Conservation (phyloP, 2,113 vertebrate species). For the Bujurquina vittata region DNA sequence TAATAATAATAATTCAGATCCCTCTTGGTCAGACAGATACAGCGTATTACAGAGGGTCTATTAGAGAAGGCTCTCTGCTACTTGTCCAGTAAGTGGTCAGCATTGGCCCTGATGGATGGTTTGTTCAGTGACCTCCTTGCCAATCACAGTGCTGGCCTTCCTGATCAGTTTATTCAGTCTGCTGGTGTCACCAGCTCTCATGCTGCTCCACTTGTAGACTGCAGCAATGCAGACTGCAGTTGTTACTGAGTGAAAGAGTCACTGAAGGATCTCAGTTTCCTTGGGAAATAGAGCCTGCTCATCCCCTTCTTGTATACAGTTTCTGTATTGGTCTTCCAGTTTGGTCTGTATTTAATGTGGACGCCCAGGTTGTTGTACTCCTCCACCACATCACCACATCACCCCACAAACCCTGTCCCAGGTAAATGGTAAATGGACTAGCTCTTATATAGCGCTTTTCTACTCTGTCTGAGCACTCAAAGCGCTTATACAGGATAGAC, state of each 20-base stretch:
- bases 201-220: not conserved
- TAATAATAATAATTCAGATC: not conserved
- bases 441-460: no score
- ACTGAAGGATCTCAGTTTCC: no score
- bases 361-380: not conserved
- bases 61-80: not conserved
- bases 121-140: not conserved
- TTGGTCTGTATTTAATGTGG: not conserved
- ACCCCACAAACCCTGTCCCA: not conserved
- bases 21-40: not conserved
- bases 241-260: not conserved
- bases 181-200: not conserved
- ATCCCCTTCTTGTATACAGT: not conserved
- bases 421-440: no score
- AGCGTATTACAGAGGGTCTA: no score
- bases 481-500: no score
- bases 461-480: no score
- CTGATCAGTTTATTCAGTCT: not conserved
- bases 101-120: not conserved
- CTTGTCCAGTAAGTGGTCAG: not conserved
- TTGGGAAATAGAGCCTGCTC: not conserved
- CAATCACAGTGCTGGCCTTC: not conserved
- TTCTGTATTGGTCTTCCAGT: not conserved
- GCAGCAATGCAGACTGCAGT: not conserved
- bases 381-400: not conserved